phyloP scores from a whole-genome alignment of 2,888 invertebrate species.

The Stenolophus ochropezus region DNA sequence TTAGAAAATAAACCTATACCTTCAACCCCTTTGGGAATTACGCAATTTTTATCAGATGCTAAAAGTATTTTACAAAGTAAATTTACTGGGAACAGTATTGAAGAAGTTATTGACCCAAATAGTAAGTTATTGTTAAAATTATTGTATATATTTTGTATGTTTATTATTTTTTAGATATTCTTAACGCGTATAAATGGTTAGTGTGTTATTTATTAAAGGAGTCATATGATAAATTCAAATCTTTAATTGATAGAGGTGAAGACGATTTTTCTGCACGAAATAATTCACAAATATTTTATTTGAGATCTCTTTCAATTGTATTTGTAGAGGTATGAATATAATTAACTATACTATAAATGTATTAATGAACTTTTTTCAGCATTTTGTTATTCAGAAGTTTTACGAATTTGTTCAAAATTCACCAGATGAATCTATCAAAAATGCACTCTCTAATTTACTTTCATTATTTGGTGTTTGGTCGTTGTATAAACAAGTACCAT shows the following conservation, averaged over 20 bases:
- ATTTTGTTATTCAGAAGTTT: slow-evolving; percentile 76
- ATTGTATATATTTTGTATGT: slow-evolving; percentile 1
- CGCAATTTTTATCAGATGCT: slow-evolving; percentile 79
- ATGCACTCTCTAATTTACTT: slow-evolving; percentile 77
- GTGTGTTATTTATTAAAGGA: slow-evolving; percentile 83
- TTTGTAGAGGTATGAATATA: slow-evolving; percentile 83
- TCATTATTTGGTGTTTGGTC: slow-evolving; percentile 81
- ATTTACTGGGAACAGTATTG: slow-evolving; percentile 73
- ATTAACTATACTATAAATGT: not conserved
- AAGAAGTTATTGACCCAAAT: slow-evolving; percentile 75
- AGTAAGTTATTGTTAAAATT: slow-evolving; percentile 71
- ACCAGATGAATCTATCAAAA: slow-evolving; percentile 73
- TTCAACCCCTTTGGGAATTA: slow-evolving; percentile 79
- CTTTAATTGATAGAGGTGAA: slow-evolving; percentile 75
- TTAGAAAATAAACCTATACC: slow-evolving; percentile 69
- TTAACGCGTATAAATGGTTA: slow-evolving; percentile 87
- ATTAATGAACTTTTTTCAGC: slow-evolving; percentile 71
- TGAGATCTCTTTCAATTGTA: slow-evolving; percentile 84
- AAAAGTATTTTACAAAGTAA: slow-evolving; percentile 75
- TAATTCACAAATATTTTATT: slow-evolving; percentile 89
- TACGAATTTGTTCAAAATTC: slow-evolving; percentile 72
- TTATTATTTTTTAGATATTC: slow-evolving; percentile 75
- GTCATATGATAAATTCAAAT: slow-evolving; percentile 79
- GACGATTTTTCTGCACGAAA: slow-evolving; percentile 86
- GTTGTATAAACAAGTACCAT: slow-evolving; percentile 85